Conservation (phyloP, 1,140 invertebrate genomes). For the Ceratitis capitata region DNA sequence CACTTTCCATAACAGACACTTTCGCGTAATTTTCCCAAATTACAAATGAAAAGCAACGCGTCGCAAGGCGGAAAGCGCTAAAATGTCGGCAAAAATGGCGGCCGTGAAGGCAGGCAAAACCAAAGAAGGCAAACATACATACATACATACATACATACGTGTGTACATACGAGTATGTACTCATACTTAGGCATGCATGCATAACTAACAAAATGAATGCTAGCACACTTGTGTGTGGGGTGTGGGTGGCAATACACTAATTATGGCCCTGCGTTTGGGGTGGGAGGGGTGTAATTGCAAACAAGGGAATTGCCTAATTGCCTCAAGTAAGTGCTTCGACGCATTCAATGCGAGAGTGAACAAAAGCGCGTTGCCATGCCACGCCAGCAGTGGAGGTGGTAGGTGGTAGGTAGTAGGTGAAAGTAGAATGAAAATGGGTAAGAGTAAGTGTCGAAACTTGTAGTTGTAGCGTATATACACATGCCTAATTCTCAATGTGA, state of each 20-base stretch:
- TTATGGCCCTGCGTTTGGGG: background rate
- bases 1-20: constrained; percentile 16
- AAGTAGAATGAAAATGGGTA: too few species aligned
- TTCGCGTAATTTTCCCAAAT: constrained; percentile 38
- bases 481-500: background rate
- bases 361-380: background rate
- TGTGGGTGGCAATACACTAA: too few species aligned
- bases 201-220: background rate
- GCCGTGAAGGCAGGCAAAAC: background rate
- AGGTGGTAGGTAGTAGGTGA: too few species aligned
- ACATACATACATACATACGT: background rate
- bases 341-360: background rate
- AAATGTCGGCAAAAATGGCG: constrained; percentile 10
- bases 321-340: constrained; percentile 37
- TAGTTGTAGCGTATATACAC: background rate
- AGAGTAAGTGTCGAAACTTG: background rate
- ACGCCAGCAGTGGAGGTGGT: background rate
- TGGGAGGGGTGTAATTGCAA: constrained; percentile 44
- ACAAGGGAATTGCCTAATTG: constrained; percentile 49
- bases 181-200: background rate
- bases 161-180: background rate
- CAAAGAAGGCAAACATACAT: background rate
- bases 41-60: constrained; percentile 21
- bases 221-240: background rate
- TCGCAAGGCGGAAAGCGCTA: background rate